Conservation (phyloP, 2,797 vertebrate species). For the Bufotes viridis region DNA sequence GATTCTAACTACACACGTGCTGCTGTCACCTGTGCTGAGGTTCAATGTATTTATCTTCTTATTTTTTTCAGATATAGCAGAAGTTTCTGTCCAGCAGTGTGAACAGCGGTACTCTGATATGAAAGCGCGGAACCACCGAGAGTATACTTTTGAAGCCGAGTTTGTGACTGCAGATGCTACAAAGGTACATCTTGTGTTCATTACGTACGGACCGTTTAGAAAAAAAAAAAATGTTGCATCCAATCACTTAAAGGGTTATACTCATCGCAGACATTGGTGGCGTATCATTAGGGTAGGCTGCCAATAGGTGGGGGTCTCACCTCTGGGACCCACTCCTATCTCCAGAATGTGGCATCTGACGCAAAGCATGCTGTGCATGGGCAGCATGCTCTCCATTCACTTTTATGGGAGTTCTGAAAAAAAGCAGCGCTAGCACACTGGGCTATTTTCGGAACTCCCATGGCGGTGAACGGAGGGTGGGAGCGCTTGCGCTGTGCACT, state of each 20-base stretch:
- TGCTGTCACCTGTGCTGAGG: background rate
- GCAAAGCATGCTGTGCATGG: no score
- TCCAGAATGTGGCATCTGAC: no score
- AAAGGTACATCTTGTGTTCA: slow-evolving; percentile 77
- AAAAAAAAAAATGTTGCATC: background rate
- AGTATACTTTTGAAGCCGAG: slow-evolving; percentile 87
- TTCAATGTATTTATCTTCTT: background rate
- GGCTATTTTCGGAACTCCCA: no score
- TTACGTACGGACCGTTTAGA: background rate
- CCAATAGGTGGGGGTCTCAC: no score
- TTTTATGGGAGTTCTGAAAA: no score
- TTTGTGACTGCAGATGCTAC: slow-evolving; percentile 93
- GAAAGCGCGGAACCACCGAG: slow-evolving; percentile 81
- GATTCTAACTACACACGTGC: background rate
- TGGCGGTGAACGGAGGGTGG: no score
- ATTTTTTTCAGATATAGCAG: slow-evolving; percentile 84
- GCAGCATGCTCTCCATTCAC: no score
- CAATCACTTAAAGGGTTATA: background rate
- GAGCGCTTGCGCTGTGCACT: no score
- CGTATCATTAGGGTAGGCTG: no score
- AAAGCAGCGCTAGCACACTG: no score
- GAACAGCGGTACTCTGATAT: slow-evolving; percentile 89
- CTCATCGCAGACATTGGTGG: no score
- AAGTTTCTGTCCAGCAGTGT: slow-evolving; percentile 92
- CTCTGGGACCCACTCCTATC: no score